phyloP scores from a whole-genome alignment of 2,113 vertebrate species.

The Petromus typicus region DNA sequence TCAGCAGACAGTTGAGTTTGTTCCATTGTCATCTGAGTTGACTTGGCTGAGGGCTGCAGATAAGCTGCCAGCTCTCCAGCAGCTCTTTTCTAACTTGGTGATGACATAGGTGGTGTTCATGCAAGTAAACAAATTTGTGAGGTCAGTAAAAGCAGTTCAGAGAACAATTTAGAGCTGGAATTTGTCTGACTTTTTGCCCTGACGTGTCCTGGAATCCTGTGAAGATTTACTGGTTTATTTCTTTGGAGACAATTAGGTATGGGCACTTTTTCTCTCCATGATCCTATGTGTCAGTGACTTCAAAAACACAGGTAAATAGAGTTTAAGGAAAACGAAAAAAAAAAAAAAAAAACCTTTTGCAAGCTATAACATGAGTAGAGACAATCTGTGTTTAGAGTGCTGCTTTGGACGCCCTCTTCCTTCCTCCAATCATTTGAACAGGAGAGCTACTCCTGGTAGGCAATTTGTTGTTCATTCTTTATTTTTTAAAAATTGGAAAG shows the following conservation, averaged over 20 bases:
- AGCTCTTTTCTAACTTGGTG: neutral
- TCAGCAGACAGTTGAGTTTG: neutral
- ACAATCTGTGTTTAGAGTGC: neutral
- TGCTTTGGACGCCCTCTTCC: neutral
- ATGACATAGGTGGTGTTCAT: neutral
- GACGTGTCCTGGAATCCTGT: neutral
- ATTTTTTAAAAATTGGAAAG: neutral
- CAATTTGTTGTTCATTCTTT: neutral
- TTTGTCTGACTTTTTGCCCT: slow-evolving; percentile 15
- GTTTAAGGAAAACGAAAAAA: slow-evolving; percentile 1
- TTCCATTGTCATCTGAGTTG: neutral
- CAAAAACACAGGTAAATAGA: neutral
- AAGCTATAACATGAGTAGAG: neutral
- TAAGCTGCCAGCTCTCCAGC: neutral
- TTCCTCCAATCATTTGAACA: neutral
- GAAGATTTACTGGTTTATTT: neutral
- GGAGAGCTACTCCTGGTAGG: neutral
- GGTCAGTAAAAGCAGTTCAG: neutral
- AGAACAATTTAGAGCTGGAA: slow-evolving; percentile 21
- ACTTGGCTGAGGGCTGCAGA: neutral
- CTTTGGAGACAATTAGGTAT: neutral
- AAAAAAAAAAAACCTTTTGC: neutral
- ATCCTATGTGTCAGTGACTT: neutral
- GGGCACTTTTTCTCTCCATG: neutral
- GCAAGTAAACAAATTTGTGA: neutral